Evolutionary conservation across 2,888 invertebrate species (phyloP).

Genomic region (Ernsta delagoae): DNA sequence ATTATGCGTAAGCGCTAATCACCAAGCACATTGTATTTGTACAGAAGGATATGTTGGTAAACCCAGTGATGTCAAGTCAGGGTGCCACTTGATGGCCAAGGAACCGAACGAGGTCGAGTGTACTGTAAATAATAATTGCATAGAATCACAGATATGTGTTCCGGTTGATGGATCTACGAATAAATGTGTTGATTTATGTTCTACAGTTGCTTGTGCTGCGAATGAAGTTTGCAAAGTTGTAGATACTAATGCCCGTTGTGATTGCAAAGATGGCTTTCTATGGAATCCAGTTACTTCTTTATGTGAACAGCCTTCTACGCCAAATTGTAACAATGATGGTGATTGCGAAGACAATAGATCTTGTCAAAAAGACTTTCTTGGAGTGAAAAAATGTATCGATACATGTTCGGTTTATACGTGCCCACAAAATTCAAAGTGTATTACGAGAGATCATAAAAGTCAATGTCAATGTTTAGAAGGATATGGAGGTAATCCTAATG

Average conservation of each 20-base stretch:
- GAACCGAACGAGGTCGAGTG: slow-evolving; percentile 86
- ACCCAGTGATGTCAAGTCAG: slow-evolving; percentile 91
- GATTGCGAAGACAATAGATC: slow-evolving; percentile 90
- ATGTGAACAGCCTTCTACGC: slow-evolving; percentile 95
- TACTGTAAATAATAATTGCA: slow-evolving; percentile 89
- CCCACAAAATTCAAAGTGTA: slow-evolving; percentile 92
- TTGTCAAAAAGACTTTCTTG: slow-evolving; percentile 93
- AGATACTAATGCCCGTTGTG: slow-evolving; percentile 90
- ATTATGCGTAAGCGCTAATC: slow-evolving; percentile 92
- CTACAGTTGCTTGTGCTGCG: slow-evolving; percentile 91
- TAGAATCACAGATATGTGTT: slow-evolving; percentile 88
- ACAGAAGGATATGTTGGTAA: slow-evolving; percentile 92
- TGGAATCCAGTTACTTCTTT: slow-evolving; percentile 93
- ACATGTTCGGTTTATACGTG: slow-evolving; percentile 93
- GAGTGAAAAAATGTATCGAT: slow-evolving; percentile 92
- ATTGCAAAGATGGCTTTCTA: slow-evolving; percentile 90
- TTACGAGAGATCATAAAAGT: slow-evolving; percentile 89
- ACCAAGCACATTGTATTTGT: slow-evolving; percentile 94
- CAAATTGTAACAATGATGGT: slow-evolving; percentile 89
- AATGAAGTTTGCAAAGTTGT: slow-evolving; percentile 92
- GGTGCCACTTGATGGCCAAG: slow-evolving; percentile 90
- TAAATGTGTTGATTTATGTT: slow-evolving; percentile 91
- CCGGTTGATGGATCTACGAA: slow-evolving; percentile 86
- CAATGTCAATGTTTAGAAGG: slow-evolving; percentile 93
- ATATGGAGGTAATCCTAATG: slow-evolving; percentile 95